Base-by-base conservation (phyloP, 2,113 vertebrate genomes). In the Clarias batrachus region DNA sequence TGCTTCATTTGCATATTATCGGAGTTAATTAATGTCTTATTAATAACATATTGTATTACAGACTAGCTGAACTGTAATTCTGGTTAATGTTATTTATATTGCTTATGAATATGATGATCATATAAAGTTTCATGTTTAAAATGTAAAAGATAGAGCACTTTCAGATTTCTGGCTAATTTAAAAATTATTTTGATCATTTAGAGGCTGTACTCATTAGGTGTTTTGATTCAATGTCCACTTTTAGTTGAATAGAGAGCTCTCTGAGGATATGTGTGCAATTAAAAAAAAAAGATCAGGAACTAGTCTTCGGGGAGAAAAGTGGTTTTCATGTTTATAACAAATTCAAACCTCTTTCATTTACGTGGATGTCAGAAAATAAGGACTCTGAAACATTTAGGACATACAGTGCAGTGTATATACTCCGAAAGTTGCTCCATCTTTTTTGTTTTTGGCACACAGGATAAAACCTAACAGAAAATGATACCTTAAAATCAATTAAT, bases 401-500 rank as follows among this genome's bases (percentile, higher is more conserved):
- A 70, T 17, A 3, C 30, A 70, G 21, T 37, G 33, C 30, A 71
- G 5, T 60, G 30, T 59, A 19, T 63, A 27, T 63, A 74, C 82
- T 73, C 65, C 74, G 68, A 82, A 82, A 63, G 68, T 63, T 66
- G 57, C 85, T 74, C 57, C 16, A 86, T 74, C 25, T 70, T 81
- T 81, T 74, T 59, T 12, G 4, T 30, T 81, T 73, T 82, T 82
- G 66, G 54, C 23, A n/a, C 16, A 25, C 33, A 59, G 25, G 8
- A 16, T 73, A 52, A 81, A 81, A 73, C 25, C 33, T 33, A 73
- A 48, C 30, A 71, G 65, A 83, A 48, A 59, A 91, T 86, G 93
- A 89, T 80, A 93, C 90, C 92, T 87, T 91, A 89, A 87, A 90
- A 87, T 88, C 89, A 91, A 92, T 89, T 87, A 90, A 87, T 89